Evolutionary conservation across 2,888 invertebrate genomes (phyloP), one percentile per base, ranked within the genome.

Genomic region (Galerucella nymphaeae): DNA sequence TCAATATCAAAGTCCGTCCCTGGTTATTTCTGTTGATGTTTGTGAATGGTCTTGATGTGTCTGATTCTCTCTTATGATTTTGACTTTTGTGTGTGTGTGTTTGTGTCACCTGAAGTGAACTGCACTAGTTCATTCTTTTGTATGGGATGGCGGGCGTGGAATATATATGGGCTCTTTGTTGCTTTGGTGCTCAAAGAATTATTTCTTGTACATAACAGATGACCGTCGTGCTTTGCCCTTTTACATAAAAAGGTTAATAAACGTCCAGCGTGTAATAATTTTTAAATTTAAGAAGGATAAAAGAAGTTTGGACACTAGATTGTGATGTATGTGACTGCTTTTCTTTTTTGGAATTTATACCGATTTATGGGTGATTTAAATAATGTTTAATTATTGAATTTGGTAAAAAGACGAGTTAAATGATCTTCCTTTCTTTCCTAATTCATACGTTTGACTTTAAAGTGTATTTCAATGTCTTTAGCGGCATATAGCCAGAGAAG

Each of bases 91-190:
- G 53, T 65, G 62, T 55, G 63, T 70, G 45, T 63, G 69, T 57
- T 71, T 57, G 66, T 71, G 70, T 70, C 70, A 70, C 63, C 50
- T 70, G 63, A 70, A 57, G 23, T 64, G 73, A 69, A 66, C 66
- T 73, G 73, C 73, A 70, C 70, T 70, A 70, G 70, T 73, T 73
- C 66, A 66, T 66, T 70, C 73, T 73, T 70, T 73, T 73, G 73
- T 73, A 48, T 59, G 63, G 57, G 42, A 70, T 30, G 70, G 63
- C 70, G 70, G 63, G 63, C 57, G 55, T 70, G 63, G 63, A 70
- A 64, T 70, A 70, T 70, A 70, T 70, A 70, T 70, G 63, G 62
- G 14, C 63, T 70, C 70, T 63, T 70, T 70, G 70, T 70, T 70
- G 53, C 41, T 30, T 42, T 58, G 58, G 20, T 58, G 61, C 42